These are phyloP conservation scores for Limnephilus auricula DNA, from an alignment of 2,888 invertebrate species.

Conservation along the genomic window DNA sequence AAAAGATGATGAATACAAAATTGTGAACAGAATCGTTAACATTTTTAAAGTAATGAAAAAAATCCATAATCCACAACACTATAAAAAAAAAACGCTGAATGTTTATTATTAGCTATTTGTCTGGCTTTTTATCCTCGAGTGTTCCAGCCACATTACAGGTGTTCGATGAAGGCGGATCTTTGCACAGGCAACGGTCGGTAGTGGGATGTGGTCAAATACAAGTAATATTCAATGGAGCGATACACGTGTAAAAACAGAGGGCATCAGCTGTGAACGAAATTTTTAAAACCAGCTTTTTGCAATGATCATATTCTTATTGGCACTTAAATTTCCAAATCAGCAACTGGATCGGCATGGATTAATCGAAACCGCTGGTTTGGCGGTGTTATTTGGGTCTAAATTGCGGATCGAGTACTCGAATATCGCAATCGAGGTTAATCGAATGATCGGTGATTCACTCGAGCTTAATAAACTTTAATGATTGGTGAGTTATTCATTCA, in stretches of 20 bases:
- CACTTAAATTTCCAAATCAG: not conserved
- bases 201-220: slow-evolving; percentile 2
- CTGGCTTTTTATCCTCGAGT: not conserved
- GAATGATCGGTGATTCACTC: not conserved
- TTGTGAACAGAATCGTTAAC: no score
- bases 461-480: not conserved
- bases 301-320: not conserved
- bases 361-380: not conserved
- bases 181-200: not conserved
- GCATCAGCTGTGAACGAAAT: not conserved
- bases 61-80: no score
- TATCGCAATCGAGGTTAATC: slow-evolving; percentile 2
- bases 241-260: not conserved
- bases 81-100: no score
- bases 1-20: no score
- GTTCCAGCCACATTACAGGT: not conserved
- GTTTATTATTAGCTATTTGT: not conserved
- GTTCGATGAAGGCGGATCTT: not conserved
- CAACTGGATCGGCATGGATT: slow-evolving; percentile 2
- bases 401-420: not conserved
- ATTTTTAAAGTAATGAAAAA: no score
- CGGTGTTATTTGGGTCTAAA: not conserved
- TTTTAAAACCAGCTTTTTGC: slow-evolving; percentile 2
- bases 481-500: no score
- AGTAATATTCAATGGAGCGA: not conserved